phyloP scores from a whole-genome alignment of 2,888 invertebrate species.

The Aleiodes testaceus region DNA sequence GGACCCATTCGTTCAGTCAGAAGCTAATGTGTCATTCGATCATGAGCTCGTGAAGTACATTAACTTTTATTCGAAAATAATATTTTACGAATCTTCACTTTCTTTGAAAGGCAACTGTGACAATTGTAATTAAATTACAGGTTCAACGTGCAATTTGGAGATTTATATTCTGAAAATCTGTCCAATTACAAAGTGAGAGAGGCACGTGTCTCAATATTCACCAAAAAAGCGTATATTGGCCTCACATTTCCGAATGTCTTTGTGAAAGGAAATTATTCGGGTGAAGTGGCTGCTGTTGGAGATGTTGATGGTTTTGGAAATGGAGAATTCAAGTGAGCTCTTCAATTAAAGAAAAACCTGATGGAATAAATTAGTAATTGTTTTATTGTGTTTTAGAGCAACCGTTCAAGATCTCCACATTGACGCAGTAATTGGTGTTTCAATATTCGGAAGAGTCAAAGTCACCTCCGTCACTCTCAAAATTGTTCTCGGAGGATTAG shows the following conservation, averaged over 20 bases:
- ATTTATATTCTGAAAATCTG: constrained; percentile 37
- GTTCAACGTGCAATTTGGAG: constrained; percentile 14
- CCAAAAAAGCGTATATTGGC: constrained; percentile 8
- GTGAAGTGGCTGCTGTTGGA: background rate
- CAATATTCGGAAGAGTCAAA: background rate
- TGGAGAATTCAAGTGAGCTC: constrained; percentile 51
- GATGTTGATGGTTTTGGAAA: constrained; percentile 41
- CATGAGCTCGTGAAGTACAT: constrained; percentile 28
- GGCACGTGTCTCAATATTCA: constrained; percentile 32
- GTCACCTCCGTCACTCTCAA: constrained; percentile 11
- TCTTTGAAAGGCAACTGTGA: too few species aligned
- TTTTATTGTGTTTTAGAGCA: constrained; percentile 35
- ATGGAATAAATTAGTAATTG: background rate
- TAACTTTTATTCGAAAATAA: constrained; percentile 21
- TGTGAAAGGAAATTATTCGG: constrained; percentile 37
- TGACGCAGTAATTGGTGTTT: background rate
- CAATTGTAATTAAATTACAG: constrained; percentile 21
- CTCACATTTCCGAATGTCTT: constrained; percentile 48
- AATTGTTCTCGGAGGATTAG: constrained; percentile 29
- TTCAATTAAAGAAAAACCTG: constrained; percentile 1
- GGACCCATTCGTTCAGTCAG: constrained; percentile 55
- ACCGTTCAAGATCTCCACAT: background rate
- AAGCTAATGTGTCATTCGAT: constrained; percentile 34
- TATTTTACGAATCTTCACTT: background rate
- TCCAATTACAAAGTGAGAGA: constrained; percentile 44